Evolutionary conservation across 2,888 invertebrate species (phyloP), one percentile per base, ranked within the genome.

Genomic region (Ormyrus labotus): DNA sequence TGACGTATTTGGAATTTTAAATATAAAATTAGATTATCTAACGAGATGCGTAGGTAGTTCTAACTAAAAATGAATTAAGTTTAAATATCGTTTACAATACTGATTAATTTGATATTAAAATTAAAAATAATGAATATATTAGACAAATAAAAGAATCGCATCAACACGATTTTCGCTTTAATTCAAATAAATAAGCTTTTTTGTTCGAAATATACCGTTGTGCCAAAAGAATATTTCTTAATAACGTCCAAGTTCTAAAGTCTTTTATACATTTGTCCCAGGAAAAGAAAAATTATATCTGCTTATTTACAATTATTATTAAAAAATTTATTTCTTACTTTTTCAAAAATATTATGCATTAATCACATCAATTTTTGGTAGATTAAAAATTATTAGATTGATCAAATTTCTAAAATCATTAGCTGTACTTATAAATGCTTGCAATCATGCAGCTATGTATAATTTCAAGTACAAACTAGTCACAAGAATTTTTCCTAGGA

Each of bases 61-160:
- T 70, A 74, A 57, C 65, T 53, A 72, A 60, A 10, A 79, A 34
- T 45, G 65, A 70, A 13, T 51, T 65, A 5, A 51, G 67, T 53
- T 77, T 69, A 70, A 65, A 76, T 61, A 64, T 72, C 48, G 55
- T 74, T 64, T 70, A 78, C 78, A 73, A 74, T 78, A 81, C 67
- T 80, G 71, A 19, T 74, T 50, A 64, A 76, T 47, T 76, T 47
- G 47, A 76, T 19, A 48, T 57, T 65, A 75, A 45, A 74, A 6
- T 48, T 57, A 63, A 67, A 75, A 34, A 60, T 57, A 61, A 67
- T 5, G 67, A 55, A 63, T 57, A 55, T 55, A 50, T 45, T 71
- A 77, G 48, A 48, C 11, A 65, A 71, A 77, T 50, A 55, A 68
- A 65, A 71, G 8, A 64, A 13, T 72, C 19, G 48, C 63, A 75